These are phyloP conservation scores for Hypotaenidia philippensis DNA, from an alignment of 2,797 vertebrate genomes.

Conservation along the genomic window DNA sequence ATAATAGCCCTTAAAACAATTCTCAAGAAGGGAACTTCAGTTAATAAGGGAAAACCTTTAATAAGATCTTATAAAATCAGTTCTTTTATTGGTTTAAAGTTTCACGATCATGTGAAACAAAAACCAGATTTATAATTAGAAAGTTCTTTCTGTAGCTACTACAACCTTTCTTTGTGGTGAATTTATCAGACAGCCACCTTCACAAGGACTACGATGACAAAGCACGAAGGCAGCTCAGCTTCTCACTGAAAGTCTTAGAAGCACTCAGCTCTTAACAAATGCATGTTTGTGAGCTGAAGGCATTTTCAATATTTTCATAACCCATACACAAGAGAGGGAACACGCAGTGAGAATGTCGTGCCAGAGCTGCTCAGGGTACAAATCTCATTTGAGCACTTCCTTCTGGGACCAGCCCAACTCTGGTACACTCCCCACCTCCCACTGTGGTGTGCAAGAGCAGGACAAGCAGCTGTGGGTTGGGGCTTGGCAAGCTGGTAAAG, in stretches of 20 bases:
- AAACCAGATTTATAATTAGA: background rate
- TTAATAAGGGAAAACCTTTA: background rate
- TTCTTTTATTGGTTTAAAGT: background rate
- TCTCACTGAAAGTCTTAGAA: background rate
- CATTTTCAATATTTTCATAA: background rate
- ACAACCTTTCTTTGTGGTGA: background rate
- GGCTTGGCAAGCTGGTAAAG: background rate
- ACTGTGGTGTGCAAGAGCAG: background rate
- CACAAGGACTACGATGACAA: background rate
- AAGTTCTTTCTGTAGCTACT: background rate
- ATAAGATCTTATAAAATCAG: background rate
- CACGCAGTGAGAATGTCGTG: background rate
- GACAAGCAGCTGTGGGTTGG: background rate
- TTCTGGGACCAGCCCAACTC: background rate
- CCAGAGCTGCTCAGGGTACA: background rate
- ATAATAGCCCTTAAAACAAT: background rate
- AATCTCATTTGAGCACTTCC: background rate
- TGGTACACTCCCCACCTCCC: background rate
- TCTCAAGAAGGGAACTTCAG: background rate
- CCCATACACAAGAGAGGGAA: background rate
- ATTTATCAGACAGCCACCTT: background rate
- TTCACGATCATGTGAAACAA: background rate
- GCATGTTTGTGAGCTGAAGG: background rate
- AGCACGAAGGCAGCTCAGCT: background rate
- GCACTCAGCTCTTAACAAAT: background rate